These are phyloP conservation scores for Lethocerus indicus DNA, from an alignment of 1,140 invertebrate species.

Conservation along the genomic window DNA sequence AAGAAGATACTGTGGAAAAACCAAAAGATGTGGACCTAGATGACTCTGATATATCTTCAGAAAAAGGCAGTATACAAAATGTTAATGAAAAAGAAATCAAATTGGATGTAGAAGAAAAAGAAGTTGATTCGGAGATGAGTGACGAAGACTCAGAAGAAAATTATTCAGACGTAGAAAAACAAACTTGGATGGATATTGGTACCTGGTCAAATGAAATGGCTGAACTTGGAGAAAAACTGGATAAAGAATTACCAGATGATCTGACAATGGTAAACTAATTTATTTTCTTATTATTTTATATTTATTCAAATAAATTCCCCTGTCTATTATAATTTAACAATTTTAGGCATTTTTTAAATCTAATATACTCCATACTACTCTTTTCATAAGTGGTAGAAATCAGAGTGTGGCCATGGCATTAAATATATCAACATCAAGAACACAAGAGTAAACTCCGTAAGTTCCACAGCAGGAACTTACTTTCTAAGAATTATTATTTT, in stretches of 20 bases:
- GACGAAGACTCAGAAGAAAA: slow-evolving; percentile 10
- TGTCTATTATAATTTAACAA: no score
- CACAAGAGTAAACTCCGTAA: no score
- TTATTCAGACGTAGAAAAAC: slow-evolving; percentile 24
- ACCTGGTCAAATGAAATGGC: slow-evolving; percentile 80
- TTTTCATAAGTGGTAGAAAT: no score
- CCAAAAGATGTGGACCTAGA: slow-evolving; percentile 10
- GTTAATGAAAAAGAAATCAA: slow-evolving; percentile 20
- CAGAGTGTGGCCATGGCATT: no score
- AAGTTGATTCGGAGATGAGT: slow-evolving; percentile 21
- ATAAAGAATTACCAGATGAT: slow-evolving; percentile 24
- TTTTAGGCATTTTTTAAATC: no score
- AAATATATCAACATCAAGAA: no score
- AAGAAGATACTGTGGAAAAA: slow-evolving; percentile 10
- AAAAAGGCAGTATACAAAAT: slow-evolving; percentile 2
- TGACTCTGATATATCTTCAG: slow-evolving; percentile 1
- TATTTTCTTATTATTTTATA: neutral
- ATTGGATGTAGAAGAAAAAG: slow-evolving; percentile 25
- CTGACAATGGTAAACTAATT: slow-evolving; percentile 20
- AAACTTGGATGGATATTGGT: slow-evolving; percentile 48
- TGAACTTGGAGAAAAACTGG: slow-evolving; percentile 10
- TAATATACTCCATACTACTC: no score
- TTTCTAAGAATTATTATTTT: no score
- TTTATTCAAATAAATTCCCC: neutral
- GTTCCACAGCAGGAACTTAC: no score